phyloP scores from a whole-genome alignment of 1,140 invertebrate species.

The Euwallacea fornicatus region DNA sequence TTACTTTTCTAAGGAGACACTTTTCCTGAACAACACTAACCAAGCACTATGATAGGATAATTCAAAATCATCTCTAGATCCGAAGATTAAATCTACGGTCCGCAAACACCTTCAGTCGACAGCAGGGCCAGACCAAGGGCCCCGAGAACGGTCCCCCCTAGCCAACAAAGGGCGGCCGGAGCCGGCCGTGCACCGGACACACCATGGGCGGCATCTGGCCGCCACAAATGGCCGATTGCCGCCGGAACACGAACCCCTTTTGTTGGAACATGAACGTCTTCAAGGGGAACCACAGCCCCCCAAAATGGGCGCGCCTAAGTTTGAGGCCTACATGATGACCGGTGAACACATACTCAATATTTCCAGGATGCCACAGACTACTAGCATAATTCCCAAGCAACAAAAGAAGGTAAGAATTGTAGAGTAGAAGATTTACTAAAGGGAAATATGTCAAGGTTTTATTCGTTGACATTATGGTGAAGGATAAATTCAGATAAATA shows the following conservation, averaged over 20 bases:
- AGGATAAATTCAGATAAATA: too few relatives aligned
- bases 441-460: too few relatives aligned
- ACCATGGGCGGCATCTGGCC: slow-evolving; percentile 42
- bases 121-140: slow-evolving; percentile 35
- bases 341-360: slow-evolving; percentile 92
- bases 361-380: slow-evolving; percentile 72
- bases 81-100: slow-evolving; percentile 79
- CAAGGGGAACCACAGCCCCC: slow-evolving; percentile 59
- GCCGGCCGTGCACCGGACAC: slow-evolving; percentile 42
- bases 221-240: slow-evolving; percentile 56
- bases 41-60: neutral
- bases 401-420: slow-evolving; percentile 62
- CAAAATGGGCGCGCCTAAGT: slow-evolving; percentile 56
- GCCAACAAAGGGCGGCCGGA: slow-evolving; percentile 22
- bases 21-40: neutral
- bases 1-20: neutral
- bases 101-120: slow-evolving; percentile 70
- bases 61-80: slow-evolving; percentile 61
- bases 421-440: too few relatives aligned
- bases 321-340: slow-evolving; percentile 97
- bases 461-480: too few relatives aligned
- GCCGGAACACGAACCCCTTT: slow-evolving; percentile 40
- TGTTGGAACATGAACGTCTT: slow-evolving; percentile 54
- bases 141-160: slow-evolving; percentile 10
- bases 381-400: slow-evolving; percentile 62